Evolutionary conservation across 2,113 vertebrate species (phyloP), one percentile per base, ranked within the genome.

Genomic region (Cettia cetti): DNA sequence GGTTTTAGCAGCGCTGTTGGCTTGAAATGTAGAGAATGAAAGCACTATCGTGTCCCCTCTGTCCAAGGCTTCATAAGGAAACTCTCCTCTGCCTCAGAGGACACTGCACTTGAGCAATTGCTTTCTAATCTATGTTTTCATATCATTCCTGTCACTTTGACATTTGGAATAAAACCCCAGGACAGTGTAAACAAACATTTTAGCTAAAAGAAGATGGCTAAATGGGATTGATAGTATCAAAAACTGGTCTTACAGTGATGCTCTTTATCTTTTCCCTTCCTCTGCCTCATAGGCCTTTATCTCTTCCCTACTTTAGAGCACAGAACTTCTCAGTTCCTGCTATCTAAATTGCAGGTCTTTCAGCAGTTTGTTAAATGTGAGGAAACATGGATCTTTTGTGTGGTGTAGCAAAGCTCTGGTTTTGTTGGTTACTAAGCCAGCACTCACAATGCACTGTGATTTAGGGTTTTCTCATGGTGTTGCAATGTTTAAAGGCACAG

Each of bases 301-400:
- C 88, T 95, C 75, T 50, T 86, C 57, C 54, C 28, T 77, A 33
- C 47, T 66, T 66, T 50, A n/a, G 60, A 91, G 77, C 82, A 69
- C 42, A 77, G 81, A 92, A 76, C 69, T 85, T 89, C 91, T 94
- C 54, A 70, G 66, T 37, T 87, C 68, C 71, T 81, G 77, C 90
- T 93, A 90, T 92, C 86, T 92, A 80, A 89, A 92, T 92, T 95
- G 79, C 56, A 79, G 94, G 77, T 76, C 86, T 95, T 94, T 83
- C 81, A 86, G 65, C 57, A 87, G 64, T 93, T 90, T 74, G 70
- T 84, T 93, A 80, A 77, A 81, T 33, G 42, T 53, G 70, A 82
- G 78, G 68, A 93, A 93, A 91, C 78, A 74, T 65, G 84, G 57
- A 82, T 82, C 90, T 90, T 96, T 96, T 95, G 74, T 94, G 60